These are phyloP conservation scores for Eupristina koningsbergeri DNA, from an alignment of 1,140 invertebrate genomes.

Conservation along the genomic window DNA sequence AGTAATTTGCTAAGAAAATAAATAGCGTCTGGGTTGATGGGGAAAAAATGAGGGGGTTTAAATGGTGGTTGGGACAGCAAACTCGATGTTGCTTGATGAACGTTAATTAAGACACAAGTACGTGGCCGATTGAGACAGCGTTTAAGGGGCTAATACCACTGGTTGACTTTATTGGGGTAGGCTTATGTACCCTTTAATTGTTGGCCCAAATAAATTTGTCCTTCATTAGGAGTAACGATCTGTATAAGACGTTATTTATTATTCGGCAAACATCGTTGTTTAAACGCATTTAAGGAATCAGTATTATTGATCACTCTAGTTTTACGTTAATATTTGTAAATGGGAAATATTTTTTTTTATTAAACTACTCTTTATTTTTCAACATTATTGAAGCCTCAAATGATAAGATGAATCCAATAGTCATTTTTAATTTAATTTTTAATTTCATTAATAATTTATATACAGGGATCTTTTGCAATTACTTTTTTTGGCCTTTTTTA, in stretches of 20 bases:
- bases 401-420: too few species aligned
- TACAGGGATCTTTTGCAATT: too few species aligned
- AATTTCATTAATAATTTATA: too few species aligned
- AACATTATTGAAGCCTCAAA: too few species aligned
- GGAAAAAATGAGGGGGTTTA: conserved; percentile 63
- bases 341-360: too few species aligned
- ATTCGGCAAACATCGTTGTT: too few species aligned
- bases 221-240: not conserved
- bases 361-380: too few species aligned
- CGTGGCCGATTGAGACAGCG: not conserved
- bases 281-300: too few species aligned
- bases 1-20: conserved; percentile 72
- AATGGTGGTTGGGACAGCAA: conserved; percentile 57
- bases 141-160: not conserved
- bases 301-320: too few species aligned
- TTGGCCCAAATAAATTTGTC: not conserved
- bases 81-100: conserved; percentile 57
- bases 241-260: not conserved
- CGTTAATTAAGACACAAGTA: conserved; percentile 60
- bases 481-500: too few species aligned
- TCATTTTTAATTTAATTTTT: too few species aligned
- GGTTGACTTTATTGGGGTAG: not conserved
- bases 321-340: too few species aligned
- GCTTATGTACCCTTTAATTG: not conserved
- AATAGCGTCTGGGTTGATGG: conserved; percentile 62